These are phyloP conservation scores for Budorcas taxicolor DNA, from an alignment of 2,113 vertebrate genomes.

Conservation along the genomic window DNA sequence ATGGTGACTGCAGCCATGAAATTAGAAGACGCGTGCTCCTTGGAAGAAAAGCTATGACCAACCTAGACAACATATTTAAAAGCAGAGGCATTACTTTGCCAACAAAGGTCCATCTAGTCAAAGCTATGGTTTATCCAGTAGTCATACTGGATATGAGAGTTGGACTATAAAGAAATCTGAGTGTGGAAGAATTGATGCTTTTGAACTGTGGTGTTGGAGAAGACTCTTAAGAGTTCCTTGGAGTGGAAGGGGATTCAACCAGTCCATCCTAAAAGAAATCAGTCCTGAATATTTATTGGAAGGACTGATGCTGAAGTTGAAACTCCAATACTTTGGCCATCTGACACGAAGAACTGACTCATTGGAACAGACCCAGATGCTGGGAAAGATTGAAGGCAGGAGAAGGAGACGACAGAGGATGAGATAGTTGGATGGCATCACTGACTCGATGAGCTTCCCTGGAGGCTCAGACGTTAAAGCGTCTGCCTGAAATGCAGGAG, in stretches of 20 bases:
- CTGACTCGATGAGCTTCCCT: not conserved
- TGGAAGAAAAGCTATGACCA: not conserved
- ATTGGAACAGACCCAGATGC: not conserved
- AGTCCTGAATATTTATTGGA: not conserved
- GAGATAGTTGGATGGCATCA: not conserved
- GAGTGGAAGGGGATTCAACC: not conserved
- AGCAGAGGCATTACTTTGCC: not conserved
- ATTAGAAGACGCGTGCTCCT: fast-evolving
- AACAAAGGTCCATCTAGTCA: not conserved
- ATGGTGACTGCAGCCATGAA: not conserved
- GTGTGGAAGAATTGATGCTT: not conserved
- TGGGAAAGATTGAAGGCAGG: not conserved
- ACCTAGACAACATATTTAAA: not conserved
- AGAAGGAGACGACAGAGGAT: not conserved
- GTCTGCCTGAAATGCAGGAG: too few relatives aligned
- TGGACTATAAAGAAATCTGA: not conserved
- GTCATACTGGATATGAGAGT: not conserved
- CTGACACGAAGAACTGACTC: not conserved
- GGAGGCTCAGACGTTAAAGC: too few relatives aligned
- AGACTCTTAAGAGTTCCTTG: not conserved
- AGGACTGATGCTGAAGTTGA: not conserved
- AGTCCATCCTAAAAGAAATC: not conserved
- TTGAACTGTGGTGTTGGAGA: not conserved
- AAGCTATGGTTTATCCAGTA: not conserved
- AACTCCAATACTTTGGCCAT: not conserved